A percentile compares a stretch with the other conserved stretches of the same genome.
Conservation (phyloP, 2,888 invertebrate species). For the Corbicula japonica region DNA sequence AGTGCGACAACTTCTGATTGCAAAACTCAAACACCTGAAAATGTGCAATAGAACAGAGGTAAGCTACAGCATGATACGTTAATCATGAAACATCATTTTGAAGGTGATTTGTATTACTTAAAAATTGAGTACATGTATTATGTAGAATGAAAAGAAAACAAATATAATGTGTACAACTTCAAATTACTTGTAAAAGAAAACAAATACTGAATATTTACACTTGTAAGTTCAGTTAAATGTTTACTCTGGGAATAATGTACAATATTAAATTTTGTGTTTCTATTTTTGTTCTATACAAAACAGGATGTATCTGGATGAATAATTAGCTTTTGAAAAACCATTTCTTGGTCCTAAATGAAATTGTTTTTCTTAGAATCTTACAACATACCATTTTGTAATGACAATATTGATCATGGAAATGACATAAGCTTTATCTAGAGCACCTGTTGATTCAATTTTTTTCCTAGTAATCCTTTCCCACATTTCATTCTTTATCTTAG, state of each 20-base stretch:
- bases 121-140: no score
- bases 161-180: no score
- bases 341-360: neutral
- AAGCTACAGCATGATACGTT: conserved; percentile 11
- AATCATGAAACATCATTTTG: neutral
- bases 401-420: no score
- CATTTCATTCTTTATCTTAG: no score
- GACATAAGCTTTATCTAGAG: no score
- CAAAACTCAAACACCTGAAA: conserved; percentile 92
- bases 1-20: conserved; percentile 93
- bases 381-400: neutral
- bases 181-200: neutral
- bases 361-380: neutral
- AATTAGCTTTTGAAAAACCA: neutral
- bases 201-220: neutral
- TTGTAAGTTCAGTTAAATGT: neutral
- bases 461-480: no score
- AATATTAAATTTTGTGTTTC: neutral
- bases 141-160: no score
- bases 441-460: no score
- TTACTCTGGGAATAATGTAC: neutral
- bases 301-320: no score
- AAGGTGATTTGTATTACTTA: no score
- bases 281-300: neutral
- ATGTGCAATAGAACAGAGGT: conserved; percentile 84